Conservation (phyloP, 2,888 invertebrate genomes). For the Parochlus steinenii region DNA sequence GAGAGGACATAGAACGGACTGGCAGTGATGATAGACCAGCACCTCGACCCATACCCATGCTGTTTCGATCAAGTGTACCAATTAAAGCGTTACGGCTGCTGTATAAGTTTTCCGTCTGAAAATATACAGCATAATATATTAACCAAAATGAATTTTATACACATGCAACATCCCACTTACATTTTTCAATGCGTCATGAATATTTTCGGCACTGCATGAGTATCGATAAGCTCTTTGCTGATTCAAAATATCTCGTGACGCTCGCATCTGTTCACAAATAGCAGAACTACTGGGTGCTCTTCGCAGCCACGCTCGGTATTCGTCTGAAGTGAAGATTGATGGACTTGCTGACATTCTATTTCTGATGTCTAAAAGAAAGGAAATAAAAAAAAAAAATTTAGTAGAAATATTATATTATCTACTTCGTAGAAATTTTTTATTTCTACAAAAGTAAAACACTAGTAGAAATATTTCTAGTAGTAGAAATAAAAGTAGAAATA, state of each 20-base stretch:
- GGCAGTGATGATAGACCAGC: slow-evolving; percentile 44
- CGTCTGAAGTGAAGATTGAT: slow-evolving; percentile 73
- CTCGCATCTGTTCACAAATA: slow-evolving; percentile 77
- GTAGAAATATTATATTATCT: slow-evolving; percentile 1
- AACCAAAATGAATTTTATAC: slow-evolving; percentile 1
- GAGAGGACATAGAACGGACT: slow-evolving; percentile 56
- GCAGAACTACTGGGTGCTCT: slow-evolving; percentile 83
- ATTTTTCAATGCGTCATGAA: slow-evolving; percentile 69
- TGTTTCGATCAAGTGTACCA: slow-evolving; percentile 48
- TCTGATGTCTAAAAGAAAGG: slow-evolving; percentile 20
- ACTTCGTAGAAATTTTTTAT: slow-evolving; percentile 1
- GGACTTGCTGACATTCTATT: slow-evolving; percentile 26
- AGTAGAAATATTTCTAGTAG: too few species aligned
- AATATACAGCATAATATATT: too few species aligned
- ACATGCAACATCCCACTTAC: slow-evolving; percentile 34
- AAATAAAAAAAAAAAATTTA: neutral
- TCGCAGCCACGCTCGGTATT: slow-evolving; percentile 85
- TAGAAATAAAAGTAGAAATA: too few species aligned
- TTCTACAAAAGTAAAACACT: slow-evolving; percentile 8
- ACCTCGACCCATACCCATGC: slow-evolving; percentile 36
- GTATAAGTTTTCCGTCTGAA: slow-evolving; percentile 33
- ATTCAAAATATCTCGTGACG: slow-evolving; percentile 53
- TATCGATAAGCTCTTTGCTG: slow-evolving; percentile 57
- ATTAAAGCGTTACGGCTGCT: slow-evolving; percentile 52
- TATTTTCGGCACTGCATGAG: slow-evolving; percentile 83